Percentiles rank a stretch among this genome's conserved stretches.
These are phyloP conservation scores for Prorops nasuta DNA, from an alignment of 1,140 invertebrate species.

Conservation along the genomic window DNA sequence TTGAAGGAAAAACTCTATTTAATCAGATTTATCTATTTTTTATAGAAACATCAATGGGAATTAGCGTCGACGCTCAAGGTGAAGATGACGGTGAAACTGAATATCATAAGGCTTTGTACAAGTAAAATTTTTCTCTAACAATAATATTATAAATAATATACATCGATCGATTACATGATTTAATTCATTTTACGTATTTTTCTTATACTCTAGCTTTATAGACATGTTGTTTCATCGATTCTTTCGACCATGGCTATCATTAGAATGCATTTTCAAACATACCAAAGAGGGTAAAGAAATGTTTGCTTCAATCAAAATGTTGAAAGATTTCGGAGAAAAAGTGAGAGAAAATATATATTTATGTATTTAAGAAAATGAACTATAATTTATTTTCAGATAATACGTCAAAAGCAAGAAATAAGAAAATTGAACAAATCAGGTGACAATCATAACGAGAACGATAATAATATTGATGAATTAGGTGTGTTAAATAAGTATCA, in stretches of 20 bases:
- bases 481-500: neutral
- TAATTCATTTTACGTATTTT: neutral
- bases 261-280: constrained; percentile 15
- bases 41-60: constrained; percentile 82
- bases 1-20: neutral
- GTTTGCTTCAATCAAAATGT: constrained; percentile 47
- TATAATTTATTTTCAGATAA: constrained; percentile 12
- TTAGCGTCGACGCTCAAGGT: constrained; percentile 70
- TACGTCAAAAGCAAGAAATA: constrained; percentile 20
- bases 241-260: constrained; percentile 10
- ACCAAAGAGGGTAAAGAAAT: constrained; percentile 47
- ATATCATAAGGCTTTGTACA: constrained; percentile 73
- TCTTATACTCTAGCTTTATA: neutral
- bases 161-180: neutral
- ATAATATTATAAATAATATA: neutral
- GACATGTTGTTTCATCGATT: constrained; percentile 1
- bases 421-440: constrained; percentile 3
- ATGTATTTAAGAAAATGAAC: neutral
- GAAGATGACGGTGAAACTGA: constrained; percentile 61
- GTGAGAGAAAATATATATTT: constrained; percentile 31
- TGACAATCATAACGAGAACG: neutral
- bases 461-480: neutral
- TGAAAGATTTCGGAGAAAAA: constrained; percentile 60
- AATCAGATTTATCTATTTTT: neutral
- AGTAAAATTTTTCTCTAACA: constrained; percentile 55